These are phyloP conservation scores for Numida meleagris DNA, from an alignment of 2,113 vertebrate species.

Conservation along the genomic window DNA sequence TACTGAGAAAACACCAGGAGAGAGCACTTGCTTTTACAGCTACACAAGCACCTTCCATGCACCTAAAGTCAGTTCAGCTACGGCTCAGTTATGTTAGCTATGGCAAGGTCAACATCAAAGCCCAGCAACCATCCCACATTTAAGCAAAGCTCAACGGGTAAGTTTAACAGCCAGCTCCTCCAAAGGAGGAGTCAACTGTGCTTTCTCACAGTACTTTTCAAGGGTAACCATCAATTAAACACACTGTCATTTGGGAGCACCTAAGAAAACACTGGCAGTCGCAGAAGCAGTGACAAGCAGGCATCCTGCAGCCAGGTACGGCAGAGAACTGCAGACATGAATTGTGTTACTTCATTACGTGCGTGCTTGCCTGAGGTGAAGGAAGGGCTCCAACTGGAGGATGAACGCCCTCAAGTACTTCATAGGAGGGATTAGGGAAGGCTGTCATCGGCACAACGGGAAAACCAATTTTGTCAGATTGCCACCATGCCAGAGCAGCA, in stretches of 20 bases:
- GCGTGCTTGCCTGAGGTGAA: background rate
- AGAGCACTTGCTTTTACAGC: background rate
- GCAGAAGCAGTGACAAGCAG: fast-evolving
- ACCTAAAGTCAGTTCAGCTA: background rate
- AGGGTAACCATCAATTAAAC: background rate
- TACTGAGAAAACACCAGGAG: background rate
- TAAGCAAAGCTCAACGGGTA: background rate
- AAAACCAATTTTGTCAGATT: background rate
- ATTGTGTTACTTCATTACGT: background rate
- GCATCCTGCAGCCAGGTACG: background rate
- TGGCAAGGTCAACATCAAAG: background rate
- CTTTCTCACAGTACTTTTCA: background rate
- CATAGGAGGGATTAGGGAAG: background rate
- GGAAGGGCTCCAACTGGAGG: background rate
- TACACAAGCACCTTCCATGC: background rate
- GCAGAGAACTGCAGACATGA: background rate
- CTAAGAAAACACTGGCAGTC: background rate
- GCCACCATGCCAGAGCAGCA: background rate
- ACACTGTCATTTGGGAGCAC: background rate
- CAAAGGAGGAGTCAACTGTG: background rate
- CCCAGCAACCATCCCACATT: background rate
- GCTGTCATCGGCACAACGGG: background rate
- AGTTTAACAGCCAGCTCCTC: background rate
- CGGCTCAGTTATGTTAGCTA: background rate
- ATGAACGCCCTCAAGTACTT: background rate